These are phyloP conservation scores for Pharmacophagus antenor DNA, from an alignment of 2,888 invertebrate species.

Conservation along the genomic window DNA sequence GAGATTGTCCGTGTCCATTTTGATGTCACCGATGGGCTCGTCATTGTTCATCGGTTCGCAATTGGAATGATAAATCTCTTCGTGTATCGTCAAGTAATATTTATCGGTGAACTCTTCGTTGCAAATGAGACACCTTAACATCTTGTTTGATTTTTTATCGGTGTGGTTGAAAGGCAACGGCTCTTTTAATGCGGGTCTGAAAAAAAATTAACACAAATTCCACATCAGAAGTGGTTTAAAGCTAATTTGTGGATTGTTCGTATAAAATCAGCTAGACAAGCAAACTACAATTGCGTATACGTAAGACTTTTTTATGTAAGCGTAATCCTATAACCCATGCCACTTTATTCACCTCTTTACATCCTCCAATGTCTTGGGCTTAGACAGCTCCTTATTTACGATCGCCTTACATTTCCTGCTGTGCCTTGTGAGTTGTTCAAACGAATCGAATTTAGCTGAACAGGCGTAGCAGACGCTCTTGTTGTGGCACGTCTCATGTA, in stretches of 20 bases:
- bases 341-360: constrained; percentile 41
- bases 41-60: constrained; percentile 30
- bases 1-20: constrained; percentile 9
- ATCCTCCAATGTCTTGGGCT: constrained; percentile 57
- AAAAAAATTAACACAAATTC: constrained; percentile 4
- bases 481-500: constrained; percentile 68
- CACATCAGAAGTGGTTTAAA: too few species aligned
- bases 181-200: constrained; percentile 36
- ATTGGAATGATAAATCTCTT: constrained; percentile 47
- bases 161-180: background rate
- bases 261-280: too few species aligned
- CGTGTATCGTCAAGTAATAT: constrained; percentile 52
- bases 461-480: constrained; percentile 63
- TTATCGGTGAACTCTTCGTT: constrained; percentile 44
- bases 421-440: constrained; percentile 52
- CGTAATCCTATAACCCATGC: background rate
- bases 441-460: constrained; percentile 55
- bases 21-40: constrained; percentile 9
- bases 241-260: too few species aligned
- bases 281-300: too few species aligned
- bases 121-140: constrained; percentile 41
- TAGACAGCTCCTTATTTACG: constrained; percentile 38
- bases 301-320: background rate
- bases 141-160: constrained; percentile 29
- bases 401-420: constrained; percentile 48